Percentiles rank a stretch among this genome's conserved stretches.
These are phyloP conservation scores for Amphipyra tragopoginis DNA, from an alignment of 2,888 invertebrate species.

Conservation along the genomic window DNA sequence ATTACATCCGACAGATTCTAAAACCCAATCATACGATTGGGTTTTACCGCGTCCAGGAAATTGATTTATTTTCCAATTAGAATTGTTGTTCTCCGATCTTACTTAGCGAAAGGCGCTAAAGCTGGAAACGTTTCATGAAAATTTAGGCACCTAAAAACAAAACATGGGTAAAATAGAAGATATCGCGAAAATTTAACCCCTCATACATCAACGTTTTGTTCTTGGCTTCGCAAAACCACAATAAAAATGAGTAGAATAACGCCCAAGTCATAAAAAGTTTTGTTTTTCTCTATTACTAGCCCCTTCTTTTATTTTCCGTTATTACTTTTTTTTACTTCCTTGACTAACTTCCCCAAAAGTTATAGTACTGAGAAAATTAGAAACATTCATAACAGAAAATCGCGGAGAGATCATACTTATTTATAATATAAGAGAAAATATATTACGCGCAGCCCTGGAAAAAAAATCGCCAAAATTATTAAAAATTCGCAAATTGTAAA, in stretches of 20 bases:
- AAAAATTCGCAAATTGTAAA: constrained; percentile 53
- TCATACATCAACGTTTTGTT: constrained; percentile 4
- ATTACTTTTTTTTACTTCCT: constrained; percentile 16
- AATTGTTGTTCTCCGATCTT: constrained; percentile 47
- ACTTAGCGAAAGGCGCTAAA: constrained; percentile 48
- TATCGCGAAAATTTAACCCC: constrained; percentile 7
- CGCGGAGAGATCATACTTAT: constrained; percentile 1
- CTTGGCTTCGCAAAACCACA: constrained; percentile 29
- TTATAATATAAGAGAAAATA: neutral
- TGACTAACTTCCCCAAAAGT: constrained; percentile 27
- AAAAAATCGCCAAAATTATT: constrained; percentile 45
- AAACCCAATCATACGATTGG: too few relatives aligned
- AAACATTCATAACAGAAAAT: constrained; percentile 11
- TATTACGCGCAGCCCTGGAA: constrained; percentile 17
- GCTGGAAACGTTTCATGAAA: constrained; percentile 30
- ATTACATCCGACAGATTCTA: constrained; percentile 30
- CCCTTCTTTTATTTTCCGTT: constrained; percentile 33
- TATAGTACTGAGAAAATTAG: constrained; percentile 9
- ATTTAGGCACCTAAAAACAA: constrained; percentile 27
- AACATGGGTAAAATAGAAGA: constrained; percentile 39
- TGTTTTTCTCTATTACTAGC: constrained; percentile 26
- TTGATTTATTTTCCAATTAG: constrained; percentile 64
- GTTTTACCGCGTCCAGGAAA: constrained; percentile 51
- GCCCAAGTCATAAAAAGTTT: constrained; percentile 48
- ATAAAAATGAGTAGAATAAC: constrained; percentile 45